These are phyloP conservation scores for Alloplasta piceator DNA, from an alignment of 2,888 invertebrate species.

Conservation along the genomic window DNA sequence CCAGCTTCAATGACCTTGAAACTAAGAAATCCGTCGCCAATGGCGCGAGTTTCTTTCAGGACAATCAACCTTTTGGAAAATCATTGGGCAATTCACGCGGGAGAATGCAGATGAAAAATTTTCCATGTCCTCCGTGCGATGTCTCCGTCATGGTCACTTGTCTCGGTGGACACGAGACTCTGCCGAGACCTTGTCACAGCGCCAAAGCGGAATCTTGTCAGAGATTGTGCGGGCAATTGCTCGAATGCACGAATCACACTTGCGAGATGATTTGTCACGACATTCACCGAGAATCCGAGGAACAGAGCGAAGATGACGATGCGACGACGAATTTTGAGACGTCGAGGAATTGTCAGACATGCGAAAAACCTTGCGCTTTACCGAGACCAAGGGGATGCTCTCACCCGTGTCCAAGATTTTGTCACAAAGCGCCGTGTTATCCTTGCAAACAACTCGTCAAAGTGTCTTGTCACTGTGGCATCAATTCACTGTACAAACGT, in stretches of 20 bases:
- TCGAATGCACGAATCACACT: slow-evolving; percentile 91
- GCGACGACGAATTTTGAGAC: slow-evolving; percentile 17
- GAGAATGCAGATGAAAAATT: slow-evolving; percentile 83
- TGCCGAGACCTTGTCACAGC: slow-evolving; percentile 88
- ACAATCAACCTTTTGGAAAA: too few species aligned
- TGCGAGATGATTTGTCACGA: slow-evolving; percentile 91
- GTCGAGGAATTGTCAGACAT: slow-evolving; percentile 84
- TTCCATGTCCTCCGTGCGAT: slow-evolving; percentile 90
- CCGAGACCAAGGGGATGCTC: slow-evolving; percentile 89
- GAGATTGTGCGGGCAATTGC: slow-evolving; percentile 88
- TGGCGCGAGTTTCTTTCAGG: neutral
- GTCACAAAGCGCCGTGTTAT: slow-evolving; percentile 90
- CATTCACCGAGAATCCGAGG: slow-evolving; percentile 78
- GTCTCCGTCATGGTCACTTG: slow-evolving; percentile 89
- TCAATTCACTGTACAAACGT: slow-evolving; percentile 89
- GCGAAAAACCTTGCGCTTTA: slow-evolving; percentile 86
- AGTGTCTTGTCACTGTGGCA: slow-evolving; percentile 92
- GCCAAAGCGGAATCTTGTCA: slow-evolving; percentile 91
- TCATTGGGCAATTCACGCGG: too few species aligned
- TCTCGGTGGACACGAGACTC: slow-evolving; percentile 89
- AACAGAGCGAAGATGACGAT: slow-evolving; percentile 71
- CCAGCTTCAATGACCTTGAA: too few species aligned
- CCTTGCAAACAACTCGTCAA: slow-evolving; percentile 89
- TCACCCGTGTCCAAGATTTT: slow-evolving; percentile 89
- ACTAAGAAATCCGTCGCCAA: neutral